A percentile compares a stretch with the other conserved stretches of the same genome.
These are phyloP conservation scores for Peromyscus leucopus DNA, from an alignment of 2,113 vertebrate genomes.

Conservation along the genomic window DNA sequence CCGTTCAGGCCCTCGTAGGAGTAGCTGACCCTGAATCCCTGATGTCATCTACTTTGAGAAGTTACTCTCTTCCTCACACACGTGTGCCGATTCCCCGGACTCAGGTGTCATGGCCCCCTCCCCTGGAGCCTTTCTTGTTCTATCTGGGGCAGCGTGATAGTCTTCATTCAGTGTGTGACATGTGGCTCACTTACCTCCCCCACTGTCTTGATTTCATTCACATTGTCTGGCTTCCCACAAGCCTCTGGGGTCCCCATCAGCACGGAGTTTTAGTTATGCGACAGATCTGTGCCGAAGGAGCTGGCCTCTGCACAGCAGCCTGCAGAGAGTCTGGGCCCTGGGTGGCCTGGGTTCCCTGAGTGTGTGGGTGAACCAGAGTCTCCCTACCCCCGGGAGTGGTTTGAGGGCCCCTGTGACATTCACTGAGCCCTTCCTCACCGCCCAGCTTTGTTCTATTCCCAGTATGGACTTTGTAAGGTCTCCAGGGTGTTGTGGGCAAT, in stretches of 20 bases:
- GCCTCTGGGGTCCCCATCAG: neutral
- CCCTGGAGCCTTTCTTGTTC: neutral
- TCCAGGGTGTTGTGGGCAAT: slow-evolving; percentile 69
- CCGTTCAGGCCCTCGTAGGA: fast-evolving
- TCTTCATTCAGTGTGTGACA: neutral
- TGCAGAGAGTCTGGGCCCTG: too few relatives aligned
- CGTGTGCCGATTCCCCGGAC: neutral
- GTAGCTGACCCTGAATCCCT: neutral
- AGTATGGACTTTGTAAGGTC: slow-evolving; percentile 61
- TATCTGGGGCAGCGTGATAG: neutral
- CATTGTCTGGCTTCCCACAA: neutral
- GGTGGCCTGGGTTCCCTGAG: neutral
- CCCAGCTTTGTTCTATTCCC: slow-evolving; percentile 43
- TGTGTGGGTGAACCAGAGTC: neutral
- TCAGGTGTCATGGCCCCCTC: neutral
- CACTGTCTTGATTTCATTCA: neutral
- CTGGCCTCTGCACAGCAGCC: fast-evolving
- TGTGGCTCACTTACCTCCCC: neutral
- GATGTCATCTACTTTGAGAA: neutral
- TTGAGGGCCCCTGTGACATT: neutral
- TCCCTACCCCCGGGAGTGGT: neutral
- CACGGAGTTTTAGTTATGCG: neutral
- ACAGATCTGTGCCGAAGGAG: fast-evolving
- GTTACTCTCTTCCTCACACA: neutral
- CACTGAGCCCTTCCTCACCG: neutral